Conservation (phyloP, 64 coral and sea anemone genomes). For the Dendronephthya gigantea region DNA sequence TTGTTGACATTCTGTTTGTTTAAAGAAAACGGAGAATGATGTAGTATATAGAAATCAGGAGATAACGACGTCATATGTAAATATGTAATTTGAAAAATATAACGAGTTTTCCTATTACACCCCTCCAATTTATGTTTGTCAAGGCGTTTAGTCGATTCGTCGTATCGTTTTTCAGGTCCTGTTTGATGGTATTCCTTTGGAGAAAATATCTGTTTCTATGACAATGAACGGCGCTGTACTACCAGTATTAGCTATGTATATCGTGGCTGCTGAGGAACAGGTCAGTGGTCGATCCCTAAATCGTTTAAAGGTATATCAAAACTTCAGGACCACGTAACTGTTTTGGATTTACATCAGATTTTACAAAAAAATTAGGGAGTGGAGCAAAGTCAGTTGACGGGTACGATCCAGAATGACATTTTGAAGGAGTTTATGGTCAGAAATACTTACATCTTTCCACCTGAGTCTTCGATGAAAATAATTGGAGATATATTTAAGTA, state of each 20-base stretch:
- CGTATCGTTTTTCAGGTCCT: constrained; percentile 24
- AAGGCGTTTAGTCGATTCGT: neutral
- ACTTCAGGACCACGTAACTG: neutral
- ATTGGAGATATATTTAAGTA: constrained; percentile 95
- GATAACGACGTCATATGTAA: too few species aligned
- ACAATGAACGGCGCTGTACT: constrained; percentile 98
- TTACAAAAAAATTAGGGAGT: constrained; percentile 42
- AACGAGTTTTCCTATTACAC: too few species aligned
- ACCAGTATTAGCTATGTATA: constrained; percentile 91
- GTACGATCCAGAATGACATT: constrained; percentile 96
- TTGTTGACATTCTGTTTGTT: too few species aligned
- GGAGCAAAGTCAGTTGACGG: constrained; percentile 66
- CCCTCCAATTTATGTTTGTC: neutral
- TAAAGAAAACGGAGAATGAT: too few species aligned
- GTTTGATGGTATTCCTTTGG: constrained; percentile 92
- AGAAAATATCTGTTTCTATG: constrained; percentile 99
- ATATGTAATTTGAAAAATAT: too few species aligned
- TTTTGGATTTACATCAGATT: neutral
- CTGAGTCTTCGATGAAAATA: constrained; percentile 86
- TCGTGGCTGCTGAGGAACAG: constrained; percentile 97
- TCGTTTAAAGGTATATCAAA: too few species aligned
- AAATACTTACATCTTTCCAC: constrained; percentile 96
- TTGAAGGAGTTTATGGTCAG: constrained; percentile 97
- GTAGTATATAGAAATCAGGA: too few species aligned
- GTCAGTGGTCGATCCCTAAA: constrained; percentile 14